These are phyloP conservation scores for Equus quagga DNA, from an alignment of 2,113 vertebrate genomes.

Conservation along the genomic window DNA sequence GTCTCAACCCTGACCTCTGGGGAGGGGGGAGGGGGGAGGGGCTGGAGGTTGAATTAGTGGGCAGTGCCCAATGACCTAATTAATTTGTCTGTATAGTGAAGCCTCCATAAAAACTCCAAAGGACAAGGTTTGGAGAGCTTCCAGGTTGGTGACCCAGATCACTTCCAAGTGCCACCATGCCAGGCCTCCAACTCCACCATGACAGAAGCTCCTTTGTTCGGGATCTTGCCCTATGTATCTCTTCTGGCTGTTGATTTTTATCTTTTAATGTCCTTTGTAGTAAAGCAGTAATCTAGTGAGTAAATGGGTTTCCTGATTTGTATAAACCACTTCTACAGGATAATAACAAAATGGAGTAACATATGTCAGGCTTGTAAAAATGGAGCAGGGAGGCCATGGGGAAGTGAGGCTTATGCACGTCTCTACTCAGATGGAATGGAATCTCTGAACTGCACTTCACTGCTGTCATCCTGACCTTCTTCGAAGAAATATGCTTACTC, in stretches of 20 bases:
- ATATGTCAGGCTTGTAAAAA: no score
- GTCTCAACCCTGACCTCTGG: background rate
- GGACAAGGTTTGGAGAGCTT: background rate
- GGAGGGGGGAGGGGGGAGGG: background rate
- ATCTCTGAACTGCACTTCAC: no score
- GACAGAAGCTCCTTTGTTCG: background rate
- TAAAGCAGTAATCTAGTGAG: background rate
- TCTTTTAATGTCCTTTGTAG: background rate
- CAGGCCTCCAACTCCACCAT: background rate
- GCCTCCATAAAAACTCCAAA: background rate
- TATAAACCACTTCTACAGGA: background rate
- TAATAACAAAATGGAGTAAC: no score
- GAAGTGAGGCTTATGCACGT: no score
- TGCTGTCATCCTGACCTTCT: no score
- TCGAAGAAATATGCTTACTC: no score
- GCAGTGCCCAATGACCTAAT: background rate
- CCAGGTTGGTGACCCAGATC: background rate
- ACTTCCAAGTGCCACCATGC: background rate
- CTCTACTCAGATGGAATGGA: no score
- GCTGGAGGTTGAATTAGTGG: background rate
- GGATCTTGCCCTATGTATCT: background rate
- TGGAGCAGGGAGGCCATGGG: no score
- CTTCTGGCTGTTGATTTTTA: background rate
- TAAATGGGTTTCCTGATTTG: background rate
- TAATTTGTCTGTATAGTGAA: background rate